Percentiles rank a stretch among this genome's conserved stretches.
Conservation (phyloP, 1,140 invertebrate species). For the Diuraphis noxia region DNA sequence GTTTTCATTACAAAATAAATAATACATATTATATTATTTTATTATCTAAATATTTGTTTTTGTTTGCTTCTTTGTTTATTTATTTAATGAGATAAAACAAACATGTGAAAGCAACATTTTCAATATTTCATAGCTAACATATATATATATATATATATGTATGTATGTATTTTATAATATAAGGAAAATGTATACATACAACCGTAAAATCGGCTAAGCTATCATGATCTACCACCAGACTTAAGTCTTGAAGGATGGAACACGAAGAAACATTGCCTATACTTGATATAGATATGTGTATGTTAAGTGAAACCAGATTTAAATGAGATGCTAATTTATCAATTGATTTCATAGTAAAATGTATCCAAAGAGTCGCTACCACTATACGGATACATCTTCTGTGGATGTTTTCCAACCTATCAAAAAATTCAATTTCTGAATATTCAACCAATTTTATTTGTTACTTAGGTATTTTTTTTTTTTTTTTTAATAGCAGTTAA, state of each 20-base stretch:
- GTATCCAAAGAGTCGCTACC: neutral
- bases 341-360: neutral
- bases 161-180: too few species aligned
- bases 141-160: too few species aligned
- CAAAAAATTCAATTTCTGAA: neutral
- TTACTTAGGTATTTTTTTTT: too few species aligned
- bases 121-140: neutral
- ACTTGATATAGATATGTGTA: neutral
- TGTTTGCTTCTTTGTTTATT: neutral
- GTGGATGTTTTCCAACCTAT: neutral
- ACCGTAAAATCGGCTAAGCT: neutral
- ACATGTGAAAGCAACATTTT: neutral
- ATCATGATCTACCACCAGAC: neutral
- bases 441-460: neutral
- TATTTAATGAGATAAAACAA: neutral
- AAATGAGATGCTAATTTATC: neutral
- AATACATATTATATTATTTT: too few species aligned
- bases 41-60: neutral
- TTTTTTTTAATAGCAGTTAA: too few species aligned
- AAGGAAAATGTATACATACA: neutral
- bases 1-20: neutral
- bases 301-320: neutral
- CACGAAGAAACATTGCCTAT: neutral
- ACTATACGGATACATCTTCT: neutral
- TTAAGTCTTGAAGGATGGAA: neutral